Evolutionary conservation across 2,797 vertebrate genomes (phyloP).

Genomic region (Ambastaia sidthimunki): DNA sequence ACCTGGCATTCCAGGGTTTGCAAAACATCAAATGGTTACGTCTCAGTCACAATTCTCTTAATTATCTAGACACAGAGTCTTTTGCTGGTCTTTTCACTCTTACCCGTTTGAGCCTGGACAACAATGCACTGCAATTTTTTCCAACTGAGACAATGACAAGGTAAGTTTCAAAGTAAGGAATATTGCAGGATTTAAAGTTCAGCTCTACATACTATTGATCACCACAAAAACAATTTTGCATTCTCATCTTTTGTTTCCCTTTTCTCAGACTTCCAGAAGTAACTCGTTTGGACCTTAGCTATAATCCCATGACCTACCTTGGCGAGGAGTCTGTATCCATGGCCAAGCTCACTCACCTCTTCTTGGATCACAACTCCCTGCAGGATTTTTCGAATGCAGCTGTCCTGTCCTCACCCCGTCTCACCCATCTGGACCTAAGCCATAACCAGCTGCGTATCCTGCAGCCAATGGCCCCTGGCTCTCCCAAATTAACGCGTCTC

Average conservation of each 20-base stretch:
- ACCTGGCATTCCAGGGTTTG: constrained; percentile 94
- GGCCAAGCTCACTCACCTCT: constrained; percentile 86
- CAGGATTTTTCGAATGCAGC: constrained; percentile 86
- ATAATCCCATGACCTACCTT: constrained; percentile 91
- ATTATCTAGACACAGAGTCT: constrained; percentile 86
- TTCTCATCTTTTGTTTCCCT: constrained; percentile 4
- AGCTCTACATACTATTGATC: background rate
- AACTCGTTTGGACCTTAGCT: constrained; percentile 85
- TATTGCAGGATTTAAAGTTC: background rate
- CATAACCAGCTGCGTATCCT: constrained; percentile 87
- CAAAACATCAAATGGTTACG: constrained; percentile 87
- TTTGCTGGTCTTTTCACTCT: constrained; percentile 87
- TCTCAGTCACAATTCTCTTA: constrained; percentile 90
- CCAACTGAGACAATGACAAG: constrained; percentile 87
- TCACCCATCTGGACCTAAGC: constrained; percentile 85
- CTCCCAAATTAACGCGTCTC: constrained; percentile 76
- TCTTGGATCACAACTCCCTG: constrained; percentile 87
- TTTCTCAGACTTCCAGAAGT: constrained; percentile 76
- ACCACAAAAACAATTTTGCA: background rate
- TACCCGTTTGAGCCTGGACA: constrained; percentile 87
- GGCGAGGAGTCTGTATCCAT: constrained; percentile 86
- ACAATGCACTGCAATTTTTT: constrained; percentile 92
- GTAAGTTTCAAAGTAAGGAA: constrained; percentile 56
- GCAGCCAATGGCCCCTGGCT: constrained; percentile 80
- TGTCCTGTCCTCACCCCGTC: constrained; percentile 79